Percentiles rank a stretch among this genome's conserved stretches.
phyloP scores from a whole-genome alignment of 2,113 vertebrate species.

The Phocoena sinus region DNA sequence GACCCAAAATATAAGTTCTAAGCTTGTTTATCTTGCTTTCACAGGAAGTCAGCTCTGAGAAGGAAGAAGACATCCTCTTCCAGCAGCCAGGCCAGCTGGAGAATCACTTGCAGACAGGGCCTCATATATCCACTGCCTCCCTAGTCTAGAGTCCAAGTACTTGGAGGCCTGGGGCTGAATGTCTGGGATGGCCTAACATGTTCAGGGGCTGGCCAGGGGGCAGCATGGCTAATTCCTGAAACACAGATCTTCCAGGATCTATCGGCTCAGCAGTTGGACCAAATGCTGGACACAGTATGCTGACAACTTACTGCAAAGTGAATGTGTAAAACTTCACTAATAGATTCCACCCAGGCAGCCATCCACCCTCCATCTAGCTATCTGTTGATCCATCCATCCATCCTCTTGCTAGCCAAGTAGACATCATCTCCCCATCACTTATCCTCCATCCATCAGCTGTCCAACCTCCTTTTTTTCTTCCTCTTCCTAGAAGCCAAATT shows the following conservation, averaged over 20 bases:
- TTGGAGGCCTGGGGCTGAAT: background rate
- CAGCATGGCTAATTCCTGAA: background rate
- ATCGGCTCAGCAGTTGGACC: background rate
- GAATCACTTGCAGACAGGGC: background rate
- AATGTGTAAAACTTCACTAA: background rate
- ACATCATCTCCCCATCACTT: background rate
- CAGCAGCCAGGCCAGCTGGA: background rate
- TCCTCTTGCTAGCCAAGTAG: background rate
- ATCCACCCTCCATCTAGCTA: background rate
- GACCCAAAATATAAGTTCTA: background rate
- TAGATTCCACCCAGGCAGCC: background rate
- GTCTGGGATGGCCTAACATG: background rate
- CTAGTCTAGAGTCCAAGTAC: background rate
- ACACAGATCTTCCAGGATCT: background rate
- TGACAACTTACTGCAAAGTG: background rate
- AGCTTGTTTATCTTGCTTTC: conserved; percentile 27
- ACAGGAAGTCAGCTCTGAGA: background rate
- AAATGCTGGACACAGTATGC: background rate
- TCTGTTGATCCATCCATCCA: background rate
- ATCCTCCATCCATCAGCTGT: background rate
- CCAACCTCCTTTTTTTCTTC: background rate
- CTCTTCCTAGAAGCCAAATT: background rate
- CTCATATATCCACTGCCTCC: background rate
- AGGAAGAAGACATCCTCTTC: background rate
- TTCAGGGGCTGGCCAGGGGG: background rate